Evolutionary conservation across 1,140 invertebrate genomes (phyloP), one percentile per base, ranked within the genome.

Genomic region (Diorhabda carinulata): DNA sequence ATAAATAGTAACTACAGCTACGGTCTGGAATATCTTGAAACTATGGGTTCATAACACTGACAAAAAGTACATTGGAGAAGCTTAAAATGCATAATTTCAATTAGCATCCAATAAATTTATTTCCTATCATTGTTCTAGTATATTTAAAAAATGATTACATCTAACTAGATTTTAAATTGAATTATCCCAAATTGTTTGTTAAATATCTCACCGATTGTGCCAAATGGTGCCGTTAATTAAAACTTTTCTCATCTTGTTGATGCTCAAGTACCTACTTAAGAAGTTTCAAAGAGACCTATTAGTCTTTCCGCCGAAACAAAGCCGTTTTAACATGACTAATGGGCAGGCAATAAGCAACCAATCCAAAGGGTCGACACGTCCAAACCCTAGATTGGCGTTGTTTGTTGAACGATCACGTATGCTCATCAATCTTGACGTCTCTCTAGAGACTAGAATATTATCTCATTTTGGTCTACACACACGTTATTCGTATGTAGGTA

Each of bases 341-440:
- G 60, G 64, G 61, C 5, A 25, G 62, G 71, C 71, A 66, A 70
- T 70, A 70, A 72, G 64, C 68, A 67, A 65, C 64, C 69, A 70
- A 67, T 72, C 71, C 61, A 61, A 42, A 69, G 61, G 69, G 64
- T 67, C 60, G 59, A 68, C 72, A 73, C 72, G 72, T 73, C 63
- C 67, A 58, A 66, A 57, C 52, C 58, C 63, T 70, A 70, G 72
- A 73, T 73, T 73, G 69, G 43, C 58, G 66, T 70, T 73, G 72
- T 70, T 70, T 70, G 62, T 66, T 57, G 63, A 57, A 62, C 58
- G 69, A 73, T 73, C 72, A 73, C 72, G 72, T 73, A 68, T 70
- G 69, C 69, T 58, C 69, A 73, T 73, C 69, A 73, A 73, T 73
- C 72, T 68, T 43, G 43, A 43, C 65, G 64, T 70, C 65, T 45